These are phyloP conservation scores for Drosophila ogumai DNA, from an alignment of 1,140 invertebrate genomes.

Conservation along the genomic window DNA sequence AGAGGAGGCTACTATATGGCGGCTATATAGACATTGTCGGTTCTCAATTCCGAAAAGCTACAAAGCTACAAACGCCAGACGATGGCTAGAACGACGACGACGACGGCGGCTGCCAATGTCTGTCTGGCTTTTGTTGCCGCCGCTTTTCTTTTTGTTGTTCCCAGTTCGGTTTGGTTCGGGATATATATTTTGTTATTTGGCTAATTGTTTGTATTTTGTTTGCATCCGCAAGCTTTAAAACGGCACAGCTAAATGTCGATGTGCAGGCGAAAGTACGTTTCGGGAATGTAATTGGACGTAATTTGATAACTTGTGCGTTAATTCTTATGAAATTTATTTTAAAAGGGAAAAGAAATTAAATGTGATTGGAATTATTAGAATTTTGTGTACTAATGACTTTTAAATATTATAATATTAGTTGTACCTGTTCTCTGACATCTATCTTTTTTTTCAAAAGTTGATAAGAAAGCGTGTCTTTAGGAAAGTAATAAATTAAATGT, in stretches of 20 bases:
- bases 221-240: constrained; percentile 46
- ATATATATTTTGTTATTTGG: constrained; percentile 53
- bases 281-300: constrained; percentile 7
- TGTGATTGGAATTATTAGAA: too few relatives aligned
- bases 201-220: constrained; percentile 72
- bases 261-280: constrained; percentile 29
- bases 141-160: constrained; percentile 29
- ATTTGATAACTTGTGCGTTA: constrained; percentile 3
- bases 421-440: too few relatives aligned
- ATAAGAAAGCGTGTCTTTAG: neutral
- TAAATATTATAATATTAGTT: too few relatives aligned
- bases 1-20: constrained; percentile 57
- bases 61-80: constrained; percentile 60
- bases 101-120: constrained; percentile 69
- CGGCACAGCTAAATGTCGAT: constrained; percentile 24
- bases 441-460: neutral
- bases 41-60: constrained; percentile 40
- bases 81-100: constrained; percentile 19
- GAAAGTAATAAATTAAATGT: neutral
- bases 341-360: neutral
- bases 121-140: constrained; percentile 54
- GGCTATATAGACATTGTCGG: constrained; percentile 56
- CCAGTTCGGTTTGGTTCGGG: constrained; percentile 10
- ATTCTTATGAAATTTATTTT: neutral
- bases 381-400: too few relatives aligned